Evolutionary conservation across 92 coral and sea anemone genomes (phyloP).

Genomic region (Umimayanthus kanabou): DNA sequence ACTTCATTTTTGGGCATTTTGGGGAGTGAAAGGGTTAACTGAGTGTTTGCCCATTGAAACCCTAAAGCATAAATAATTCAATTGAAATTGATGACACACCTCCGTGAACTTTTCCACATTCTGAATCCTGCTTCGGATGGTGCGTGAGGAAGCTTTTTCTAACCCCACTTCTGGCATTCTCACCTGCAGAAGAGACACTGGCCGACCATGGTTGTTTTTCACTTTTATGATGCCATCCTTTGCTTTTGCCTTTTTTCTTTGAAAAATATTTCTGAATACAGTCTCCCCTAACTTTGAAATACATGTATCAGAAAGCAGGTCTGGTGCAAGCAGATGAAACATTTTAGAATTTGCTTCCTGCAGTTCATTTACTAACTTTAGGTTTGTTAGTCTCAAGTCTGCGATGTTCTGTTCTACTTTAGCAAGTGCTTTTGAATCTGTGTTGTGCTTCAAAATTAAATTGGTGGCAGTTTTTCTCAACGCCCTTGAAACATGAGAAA

Average conservation of each 20-base stretch:
- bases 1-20: background rate
- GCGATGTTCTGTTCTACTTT: background rate
- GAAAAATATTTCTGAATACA: background rate
- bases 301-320: background rate
- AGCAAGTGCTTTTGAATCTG: background rate
- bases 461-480: background rate
- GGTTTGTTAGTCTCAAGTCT: background rate
- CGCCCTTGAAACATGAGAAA: background rate
- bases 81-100: background rate
- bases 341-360: background rate
- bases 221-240: conserved; percentile 8
- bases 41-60: background rate
- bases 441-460: background rate
- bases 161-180: conserved; percentile 11
- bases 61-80: background rate
- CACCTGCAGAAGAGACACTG: background rate
- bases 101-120: conserved; percentile 2
- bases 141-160: conserved; percentile 12
- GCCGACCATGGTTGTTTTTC: conserved; percentile 26
- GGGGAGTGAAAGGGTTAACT: too few relatives aligned
- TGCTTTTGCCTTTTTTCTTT: background rate
- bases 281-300: background rate
- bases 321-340: background rate
- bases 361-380: background rate
- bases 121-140: conserved; percentile 19